Percentiles rank a stretch among this genome's conserved stretches.
Evolutionary conservation across 2,113 vertebrate genomes (phyloP).

Genomic region (Catagonus wagneri): DNA sequence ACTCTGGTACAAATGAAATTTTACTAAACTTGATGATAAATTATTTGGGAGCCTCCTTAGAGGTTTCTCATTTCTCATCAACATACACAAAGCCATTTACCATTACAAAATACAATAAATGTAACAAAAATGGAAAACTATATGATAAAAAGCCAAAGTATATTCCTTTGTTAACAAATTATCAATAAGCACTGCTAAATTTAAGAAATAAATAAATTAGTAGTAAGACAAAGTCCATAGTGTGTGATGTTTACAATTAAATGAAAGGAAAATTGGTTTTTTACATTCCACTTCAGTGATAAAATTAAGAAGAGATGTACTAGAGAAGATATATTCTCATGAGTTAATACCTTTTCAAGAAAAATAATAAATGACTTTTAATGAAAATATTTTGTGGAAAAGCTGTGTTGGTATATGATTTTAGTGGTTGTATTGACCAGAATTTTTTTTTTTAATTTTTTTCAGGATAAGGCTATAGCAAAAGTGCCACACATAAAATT

Average conservation of each 20-base stretch:
- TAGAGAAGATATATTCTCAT: not conserved
- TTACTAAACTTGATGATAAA: constrained; percentile 49
- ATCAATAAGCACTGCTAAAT: not conserved
- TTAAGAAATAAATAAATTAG: not conserved
- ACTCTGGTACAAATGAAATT: not conserved
- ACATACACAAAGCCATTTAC: not conserved
- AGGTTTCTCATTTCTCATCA: constrained; percentile 22
- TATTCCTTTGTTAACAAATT: constrained; percentile 27
- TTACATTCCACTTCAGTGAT: constrained; percentile 19
- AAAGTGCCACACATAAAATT: not conserved
- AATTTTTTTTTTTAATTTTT: not conserved
- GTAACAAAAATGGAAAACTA: not conserved
- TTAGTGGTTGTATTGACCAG: not conserved
- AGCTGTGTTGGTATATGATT: not conserved
- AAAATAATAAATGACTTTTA: constrained; percentile 29
- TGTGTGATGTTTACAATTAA: not conserved
- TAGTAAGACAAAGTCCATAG: not conserved
- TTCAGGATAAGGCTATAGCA: not conserved
- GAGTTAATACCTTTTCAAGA: constrained; percentile 21
- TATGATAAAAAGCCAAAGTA: not conserved
- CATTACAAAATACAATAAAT: not conserved
- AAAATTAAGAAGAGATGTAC: not conserved
- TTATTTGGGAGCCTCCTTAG: not conserved
- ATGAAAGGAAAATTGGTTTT: constrained; percentile 29
- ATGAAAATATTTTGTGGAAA: constrained; percentile 39